Evolutionary conservation across 2,113 vertebrate genomes (phyloP), one percentile per base, ranked within the genome.

Genomic region (Sinocyclocheilus anshuiensis): DNA sequence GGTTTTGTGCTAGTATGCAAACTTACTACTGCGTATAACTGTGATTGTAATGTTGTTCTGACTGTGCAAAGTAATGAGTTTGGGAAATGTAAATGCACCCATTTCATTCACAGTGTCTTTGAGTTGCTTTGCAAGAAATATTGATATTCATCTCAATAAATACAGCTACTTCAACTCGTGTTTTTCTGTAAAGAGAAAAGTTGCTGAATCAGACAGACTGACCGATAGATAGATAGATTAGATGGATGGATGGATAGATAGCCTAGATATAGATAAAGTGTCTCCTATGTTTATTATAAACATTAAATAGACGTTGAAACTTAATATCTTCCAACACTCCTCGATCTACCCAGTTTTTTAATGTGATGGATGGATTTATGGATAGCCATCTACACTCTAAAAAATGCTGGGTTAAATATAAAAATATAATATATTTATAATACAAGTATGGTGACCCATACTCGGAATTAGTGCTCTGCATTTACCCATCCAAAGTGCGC

Each of bases 121-220:
- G 45, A 82, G 75, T 84, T 85, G 77, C 86, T 87, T 88, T 91
- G 87, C 88, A 86, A 87, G 15, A 87, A 89, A 82, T 84, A 86
- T 55, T 89, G 87, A 91, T 91, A 86, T 88, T 67, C 86, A 90
- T 90, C 90, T 85, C 86, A 91, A 90, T 90, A 91, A 92, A 92
- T 88, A 88, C 80, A 86, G 39, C 71, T 84, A 42, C 12, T 65
- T 72, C 42, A 84, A 11, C 75, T 76, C 48, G 8, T 63, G 65
- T 89, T 63, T 77, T 65, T 67, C 20, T 85, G 63, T 48, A 71
- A 79, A 75, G 6, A 76, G 8, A 42, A 42, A 78, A 26, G 16
- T n/a, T 10, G 69, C 12, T 39, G 20, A 13, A 15, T 16, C 6
- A 39, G 33, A 22, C 9, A 10, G 15, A 67, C 0, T 0, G 65